phyloP scores from a whole-genome alignment of 2,113 vertebrate genomes.

The Patagioenas fasciata region DNA sequence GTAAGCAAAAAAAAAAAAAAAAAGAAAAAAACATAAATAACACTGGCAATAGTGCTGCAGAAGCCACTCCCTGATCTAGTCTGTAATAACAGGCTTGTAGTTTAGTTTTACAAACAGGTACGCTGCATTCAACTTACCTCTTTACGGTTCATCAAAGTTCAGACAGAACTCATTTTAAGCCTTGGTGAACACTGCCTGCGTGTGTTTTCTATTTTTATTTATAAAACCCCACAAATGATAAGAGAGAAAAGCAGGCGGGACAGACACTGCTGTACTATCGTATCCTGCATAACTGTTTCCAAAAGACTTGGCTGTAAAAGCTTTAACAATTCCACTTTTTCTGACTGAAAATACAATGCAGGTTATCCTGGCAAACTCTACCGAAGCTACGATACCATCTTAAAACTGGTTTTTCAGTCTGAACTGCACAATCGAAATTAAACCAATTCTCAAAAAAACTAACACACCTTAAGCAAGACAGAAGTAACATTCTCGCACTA shows the following conservation, averaged over 20 bases:
- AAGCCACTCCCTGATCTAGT: neutral
- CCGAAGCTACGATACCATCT: neutral
- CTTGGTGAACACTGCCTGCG: neutral
- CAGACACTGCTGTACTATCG: neutral
- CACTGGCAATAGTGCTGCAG: neutral
- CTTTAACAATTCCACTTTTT: neutral
- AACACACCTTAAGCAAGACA: neutral
- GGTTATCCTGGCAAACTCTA: neutral
- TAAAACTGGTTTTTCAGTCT: neutral
- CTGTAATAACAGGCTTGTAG: neutral
- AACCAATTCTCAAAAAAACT: neutral
- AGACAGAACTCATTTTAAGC: neutral
- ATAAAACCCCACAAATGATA: neutral
- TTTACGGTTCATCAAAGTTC: neutral
- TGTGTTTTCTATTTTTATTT: fast-evolving
- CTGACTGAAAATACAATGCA: neutral
- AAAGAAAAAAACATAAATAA: neutral
- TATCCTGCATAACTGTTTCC: fast-evolving
- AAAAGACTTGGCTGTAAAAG: neutral
- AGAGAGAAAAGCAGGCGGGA: neutral
- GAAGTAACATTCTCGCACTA: neutral
- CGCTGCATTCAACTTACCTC: neutral
- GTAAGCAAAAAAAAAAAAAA: neutral
- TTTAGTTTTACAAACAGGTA: fast-evolving
- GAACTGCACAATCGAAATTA: neutral